Conservation (phyloP, 2,888 invertebrate genomes). For the Copidosoma aretas region DNA sequence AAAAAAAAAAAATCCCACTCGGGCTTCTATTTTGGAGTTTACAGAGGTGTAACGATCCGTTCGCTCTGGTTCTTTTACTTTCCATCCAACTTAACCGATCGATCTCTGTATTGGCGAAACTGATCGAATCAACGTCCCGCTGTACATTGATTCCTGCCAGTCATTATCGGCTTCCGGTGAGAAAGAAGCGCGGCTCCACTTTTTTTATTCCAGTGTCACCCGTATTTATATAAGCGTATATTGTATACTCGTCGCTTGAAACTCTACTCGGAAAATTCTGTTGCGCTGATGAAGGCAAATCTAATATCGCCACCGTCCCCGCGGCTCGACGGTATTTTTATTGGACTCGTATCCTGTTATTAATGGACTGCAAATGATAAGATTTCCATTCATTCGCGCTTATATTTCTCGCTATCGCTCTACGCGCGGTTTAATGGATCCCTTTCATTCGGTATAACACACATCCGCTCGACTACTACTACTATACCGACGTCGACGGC, state of each 20-base stretch:
- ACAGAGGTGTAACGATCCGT: too few species aligned
- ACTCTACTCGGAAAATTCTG: constrained; percentile 28
- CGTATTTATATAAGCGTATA: too few species aligned
- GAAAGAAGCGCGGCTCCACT: background rate
- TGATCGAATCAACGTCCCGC: background rate
- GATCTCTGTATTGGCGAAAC: background rate
- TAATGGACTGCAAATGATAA: constrained; percentile 36
- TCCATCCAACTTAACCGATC: too few species aligned
- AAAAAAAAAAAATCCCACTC: too few species aligned
- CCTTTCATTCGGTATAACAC: constrained; percentile 27
- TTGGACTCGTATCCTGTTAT: constrained; percentile 37
- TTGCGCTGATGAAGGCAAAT: constrained; percentile 27
- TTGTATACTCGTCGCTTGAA: background rate
- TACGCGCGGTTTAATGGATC: constrained; percentile 35
- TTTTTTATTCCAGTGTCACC: background rate
- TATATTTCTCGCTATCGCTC: constrained; percentile 32
- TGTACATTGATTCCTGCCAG: constrained; percentile 5
- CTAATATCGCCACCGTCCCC: constrained; percentile 9
- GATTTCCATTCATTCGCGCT: constrained; percentile 32
- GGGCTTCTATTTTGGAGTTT: too few species aligned
- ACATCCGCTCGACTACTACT: constrained; percentile 23
- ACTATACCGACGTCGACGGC: too few species aligned
- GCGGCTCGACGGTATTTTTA: constrained; percentile 26
- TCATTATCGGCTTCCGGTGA: constrained; percentile 29
- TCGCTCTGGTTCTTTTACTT: too few species aligned